Evolutionary conservation across 2,113 vertebrate species (phyloP), one percentile per base, ranked within the genome.

Genomic region (Actinemys pallida): DNA sequence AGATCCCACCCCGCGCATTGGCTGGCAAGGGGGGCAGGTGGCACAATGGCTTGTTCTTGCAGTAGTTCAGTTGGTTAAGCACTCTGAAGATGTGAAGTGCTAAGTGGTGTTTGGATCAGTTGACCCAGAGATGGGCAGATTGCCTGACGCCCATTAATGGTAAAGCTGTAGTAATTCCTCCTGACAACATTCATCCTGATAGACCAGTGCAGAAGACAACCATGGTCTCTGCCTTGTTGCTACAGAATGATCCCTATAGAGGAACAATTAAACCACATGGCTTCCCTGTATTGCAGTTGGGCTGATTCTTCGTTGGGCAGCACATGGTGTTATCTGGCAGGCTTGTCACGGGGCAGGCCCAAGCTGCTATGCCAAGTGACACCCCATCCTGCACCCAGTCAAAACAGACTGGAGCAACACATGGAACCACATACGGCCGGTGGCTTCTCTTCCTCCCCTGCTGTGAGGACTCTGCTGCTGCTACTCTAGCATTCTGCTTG

Each of bases 271-370:
- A 35, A 54, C 57, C 50, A 24, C 59, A 57, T 52, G 72, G 31
- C 22, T 83, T 47, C 9, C 57, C 57, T 62, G 57, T 12, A 31
- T 62, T 29, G 29, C 47, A 45, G 80, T 45, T 29, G 53, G 75
- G 78, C 4, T 4, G 1, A 0, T 29, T 80, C 42, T 91, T 31
- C 62, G 65, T n/a, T 27, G 39, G 59, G 56, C 0, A 0, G 84
- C 91, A 75, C 49, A 4, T 35, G 59, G 39, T 56, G 5, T 86
- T 17, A 24, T 0, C 0, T 49, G 57, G 57, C 42, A n/a, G 0
- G 1, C 81, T 91, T 56, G 82, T 31, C 47, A 31, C 84, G 72
- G 56, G 9, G 4, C n/a, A 50, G 75, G 76, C 53, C 91, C 31
- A 24, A 0, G 27, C 87, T 62, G 2, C 29, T 5, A 0, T 78